Evolutionary conservation across 2,797 vertebrate species (phyloP), one percentile per base, ranked within the genome.

Genomic region (Ctenopoma kingsleyae): DNA sequence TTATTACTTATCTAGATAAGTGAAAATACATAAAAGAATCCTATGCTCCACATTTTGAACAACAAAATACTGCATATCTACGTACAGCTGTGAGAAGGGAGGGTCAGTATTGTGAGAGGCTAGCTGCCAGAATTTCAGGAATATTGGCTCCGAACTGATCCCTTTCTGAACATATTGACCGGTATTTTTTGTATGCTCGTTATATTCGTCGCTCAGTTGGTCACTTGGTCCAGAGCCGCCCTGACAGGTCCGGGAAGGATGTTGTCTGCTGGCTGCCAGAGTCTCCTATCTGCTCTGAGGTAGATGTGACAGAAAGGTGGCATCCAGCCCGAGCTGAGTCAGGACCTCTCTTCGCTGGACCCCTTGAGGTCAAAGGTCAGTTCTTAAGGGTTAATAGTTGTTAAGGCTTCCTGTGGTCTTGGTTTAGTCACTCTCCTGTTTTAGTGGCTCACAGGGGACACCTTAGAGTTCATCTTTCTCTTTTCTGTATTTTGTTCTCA

Each of bases 341-440:
- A 71, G 88, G 58, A 46, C 49, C 54, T 48, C 71, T 47, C 52
- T 53, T 36, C 36, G 30, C 55, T 10, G 57, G 68, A 69, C 59
- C 49, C 0, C 40, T 6, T 62, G 70, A 84, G 85, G 87, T 89
- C 84, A 82, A 78, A 87, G 80, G 70, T 89, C 84, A 81, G 77
- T 81, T 82, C 87, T 77, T 85, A 90, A 91, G 92, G 91, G 90
- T 87, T 81, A 80, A 70, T 89, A 71, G 77, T 80, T 88, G 88
- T 92, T 96, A 96, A 96, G 96, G 96, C 96, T 95, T 94, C 94
- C 96, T 93, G 95, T 94, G 94, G 82, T 91, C 76, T 67, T 67
- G 72, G 70, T 74, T 85, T 51, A 70, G 77, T 87, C 80, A 51
- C 81, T 72, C 63, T 80, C 71, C 66, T 64, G 75, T 57, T 81